phyloP scores from a whole-genome alignment of 1,140 invertebrate species.

The Spodoptera litura region DNA sequence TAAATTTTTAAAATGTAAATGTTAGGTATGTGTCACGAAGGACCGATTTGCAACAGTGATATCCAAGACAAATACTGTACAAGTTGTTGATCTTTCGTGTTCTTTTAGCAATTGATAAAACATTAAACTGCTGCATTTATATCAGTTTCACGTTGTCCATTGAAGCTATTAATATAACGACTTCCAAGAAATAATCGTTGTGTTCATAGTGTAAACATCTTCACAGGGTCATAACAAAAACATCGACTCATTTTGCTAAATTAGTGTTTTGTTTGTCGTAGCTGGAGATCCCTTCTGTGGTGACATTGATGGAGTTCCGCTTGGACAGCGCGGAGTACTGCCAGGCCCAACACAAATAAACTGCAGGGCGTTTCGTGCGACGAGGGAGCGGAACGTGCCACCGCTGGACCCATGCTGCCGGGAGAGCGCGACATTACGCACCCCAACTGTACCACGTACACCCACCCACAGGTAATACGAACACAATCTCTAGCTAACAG shows the following conservation, averaged over 20 bases:
- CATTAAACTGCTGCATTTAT: background rate
- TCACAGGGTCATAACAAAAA: slow-evolving; percentile 29
- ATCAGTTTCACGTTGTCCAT: background rate
- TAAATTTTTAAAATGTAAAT: slow-evolving; percentile 13
- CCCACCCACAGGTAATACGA: slow-evolving; percentile 68
- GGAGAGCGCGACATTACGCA: slow-evolving; percentile 66
- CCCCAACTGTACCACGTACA: slow-evolving; percentile 65
- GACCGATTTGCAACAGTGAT: slow-evolving; percentile 4
- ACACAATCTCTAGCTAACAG: slow-evolving; percentile 3
- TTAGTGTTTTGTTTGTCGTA: slow-evolving; percentile 67
- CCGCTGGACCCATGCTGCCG: slow-evolving; percentile 74
- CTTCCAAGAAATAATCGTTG: slow-evolving; percentile 40
- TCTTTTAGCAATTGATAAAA: slow-evolving; percentile 16
- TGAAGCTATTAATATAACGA: slow-evolving; percentile 5
- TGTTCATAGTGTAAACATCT: slow-evolving; percentile 39
- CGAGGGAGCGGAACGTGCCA: slow-evolving; percentile 66
- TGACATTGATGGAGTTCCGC: slow-evolving; percentile 99
- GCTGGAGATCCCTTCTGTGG: slow-evolving; percentile 86
- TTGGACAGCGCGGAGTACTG: slow-evolving; percentile 98
- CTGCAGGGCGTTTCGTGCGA: slow-evolving; percentile 69
- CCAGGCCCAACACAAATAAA: slow-evolving; percentile 98
- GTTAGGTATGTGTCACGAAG: slow-evolving; percentile 1
- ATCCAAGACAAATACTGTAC: slow-evolving; percentile 33
- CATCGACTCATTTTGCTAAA: slow-evolving; percentile 13
- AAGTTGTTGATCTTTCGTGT: slow-evolving; percentile 7